Base-by-base conservation (phyloP, 2,888 invertebrate species). In the Pecten maximus region DNA sequence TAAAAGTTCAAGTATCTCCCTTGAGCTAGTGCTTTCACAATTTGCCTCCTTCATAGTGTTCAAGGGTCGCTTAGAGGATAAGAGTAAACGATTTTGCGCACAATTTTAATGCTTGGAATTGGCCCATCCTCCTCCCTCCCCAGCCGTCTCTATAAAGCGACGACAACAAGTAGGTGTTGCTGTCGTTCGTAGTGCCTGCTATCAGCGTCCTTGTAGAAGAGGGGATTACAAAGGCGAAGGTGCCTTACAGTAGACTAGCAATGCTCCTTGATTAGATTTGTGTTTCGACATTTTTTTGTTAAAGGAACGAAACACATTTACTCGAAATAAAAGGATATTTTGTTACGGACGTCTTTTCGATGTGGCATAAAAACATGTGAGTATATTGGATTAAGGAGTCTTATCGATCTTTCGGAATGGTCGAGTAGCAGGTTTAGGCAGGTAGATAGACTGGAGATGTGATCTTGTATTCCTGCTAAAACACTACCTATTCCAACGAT, bases 1-100 rank as follows among this genome's bases (percentile, higher is more conserved):
- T 74, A 35, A 74, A 74, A 74, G 74, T 74, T 74, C 74, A 74
- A 74, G 74, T 35, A 74, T 74, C 23, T 74, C 74, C 74, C 74
- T 74, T 15, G 74, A 15, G 74, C 28, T 74, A 4, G 6, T 28
- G 74, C 2, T 74, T 28, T 28, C 60, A 35, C 74, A 28, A 74
- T 74, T 74, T 74, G 74, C 74, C 35, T 74, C 16, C 74, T 28
- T 74, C 4, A 28, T 74, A 74, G 74, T 35, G 74, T 74, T 74
- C 74, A 74, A 74, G 28, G 74, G 74, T 74, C 74, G 74, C 35
- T 74, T 74, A 35, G 74, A 74, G 35, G 35, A 74, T 74, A 74
- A 35, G 35, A 74, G 35, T 74, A 74, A 8, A 74, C 35, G 6
- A 74, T 16, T 74, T 74, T 74, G 35, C 28, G 35, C 74, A 74